Base-by-base conservation (phyloP, 2,888 invertebrate species). In the Isoperla grammatica region DNA sequence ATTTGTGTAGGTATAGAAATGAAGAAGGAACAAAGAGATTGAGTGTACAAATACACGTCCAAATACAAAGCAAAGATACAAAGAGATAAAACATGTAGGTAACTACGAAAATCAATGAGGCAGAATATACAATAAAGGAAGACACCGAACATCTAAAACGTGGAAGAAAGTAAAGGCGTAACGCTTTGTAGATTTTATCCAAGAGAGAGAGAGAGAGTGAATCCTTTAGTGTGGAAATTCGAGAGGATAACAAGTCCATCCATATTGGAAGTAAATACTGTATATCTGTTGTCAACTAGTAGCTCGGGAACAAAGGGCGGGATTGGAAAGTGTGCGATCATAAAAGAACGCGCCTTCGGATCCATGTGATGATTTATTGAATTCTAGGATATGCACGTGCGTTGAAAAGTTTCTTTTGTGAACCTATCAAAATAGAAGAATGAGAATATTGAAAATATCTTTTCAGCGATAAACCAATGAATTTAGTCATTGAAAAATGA, bases 181-280 rank as follows among this genome's bases (percentile, higher is more conserved):
- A n/a, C n/a, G n/a, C n/a, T n/a, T n/a, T n/a, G n/a, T n/a, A n/a
- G n/a, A n/a, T n/a, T n/a, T n/a, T n/a, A n/a, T n/a, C n/a, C 48
- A 35, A 13, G 19, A 12, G 35, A 13, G 50, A 1, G 23, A 29
- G 11, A 19, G 23, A 12, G 49, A 49, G 49, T 23, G 42, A 42
- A 42, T 49, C 23, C 49, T 11, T 29, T 12, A n/a, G n/a, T 35
- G 15, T 50, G 23, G 53, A 53, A 53, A 53, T 39, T 17, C 53
- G 37, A 53, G 53, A 39, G 37, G 53, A 53, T 53, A 53, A 53
- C 35, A 53, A 37, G 53, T 39, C 37, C 37, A 39, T 53, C 39
- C 53, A 37, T 39, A 50, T 23, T 23, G 49, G 29, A 23, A 29
- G 49, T 37, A 53, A 53, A 53, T 53, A 53, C 19, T 39, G 29